Evolutionary conservation across 2,797 vertebrate genomes (phyloP).

Genomic region (Nannoperca obscura): DNA sequence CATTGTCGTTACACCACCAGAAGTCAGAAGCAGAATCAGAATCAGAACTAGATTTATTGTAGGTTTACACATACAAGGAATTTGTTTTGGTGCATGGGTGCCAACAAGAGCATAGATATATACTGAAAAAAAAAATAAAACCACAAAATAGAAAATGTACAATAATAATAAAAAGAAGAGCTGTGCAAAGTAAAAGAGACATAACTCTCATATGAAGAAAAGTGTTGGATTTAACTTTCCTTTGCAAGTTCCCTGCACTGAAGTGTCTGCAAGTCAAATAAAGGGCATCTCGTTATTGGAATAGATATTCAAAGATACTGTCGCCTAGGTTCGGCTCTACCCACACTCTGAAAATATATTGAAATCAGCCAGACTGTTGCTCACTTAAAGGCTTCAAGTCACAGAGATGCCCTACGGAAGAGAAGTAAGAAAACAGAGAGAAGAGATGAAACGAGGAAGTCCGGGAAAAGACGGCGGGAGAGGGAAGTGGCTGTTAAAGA

Average conservation of each 20-base stretch:
- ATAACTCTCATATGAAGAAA: not conserved
- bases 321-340: not conserved
- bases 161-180: too few relatives aligned
- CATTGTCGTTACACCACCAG: not conserved
- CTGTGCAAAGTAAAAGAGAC: not conserved
- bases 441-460: slow-evolving; percentile 38
- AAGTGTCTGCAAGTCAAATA: slow-evolving; percentile 24
- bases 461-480: slow-evolving; percentile 34
- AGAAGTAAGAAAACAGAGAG: slow-evolving; percentile 19
- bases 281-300: slow-evolving; percentile 32
- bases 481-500: slow-evolving; percentile 28
- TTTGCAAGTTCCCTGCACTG: slow-evolving; percentile 6
- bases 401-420: slow-evolving; percentile 9
- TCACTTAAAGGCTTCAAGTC: not conserved
- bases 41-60: too few relatives aligned
- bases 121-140: too few relatives aligned
- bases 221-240: slow-evolving; percentile 12
- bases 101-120: too few relatives aligned
- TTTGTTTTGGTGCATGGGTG: too few relatives aligned
- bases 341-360: slow-evolving; percentile 9
- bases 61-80: too few relatives aligned
- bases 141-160: too few relatives aligned
- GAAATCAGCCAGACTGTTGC: slow-evolving; percentile 18
- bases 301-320: slow-evolving; percentile 41
- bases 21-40: too few relatives aligned